Conservation (phyloP, 2,797 vertebrate genomes). For the Enteromius anoplus region DNA sequence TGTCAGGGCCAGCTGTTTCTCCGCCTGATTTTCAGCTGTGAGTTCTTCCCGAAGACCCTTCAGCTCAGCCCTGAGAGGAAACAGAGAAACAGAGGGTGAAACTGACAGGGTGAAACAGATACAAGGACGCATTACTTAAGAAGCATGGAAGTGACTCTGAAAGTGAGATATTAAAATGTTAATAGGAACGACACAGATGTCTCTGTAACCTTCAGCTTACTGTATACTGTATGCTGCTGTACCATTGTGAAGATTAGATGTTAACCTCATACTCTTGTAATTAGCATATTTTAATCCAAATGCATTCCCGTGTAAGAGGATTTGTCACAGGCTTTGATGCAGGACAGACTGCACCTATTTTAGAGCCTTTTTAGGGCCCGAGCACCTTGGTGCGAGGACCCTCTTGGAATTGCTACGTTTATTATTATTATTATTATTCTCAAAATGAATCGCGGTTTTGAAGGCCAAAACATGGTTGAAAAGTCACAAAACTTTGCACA, state of each 20-base stretch:
- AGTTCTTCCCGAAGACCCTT: slow-evolving; percentile 89
- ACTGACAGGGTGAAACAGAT: background rate
- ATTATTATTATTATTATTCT: no score
- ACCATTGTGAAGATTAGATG: slow-evolving; percentile 24
- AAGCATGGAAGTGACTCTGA: background rate
- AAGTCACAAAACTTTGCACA: no score
- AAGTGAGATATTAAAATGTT: slow-evolving; percentile 11
- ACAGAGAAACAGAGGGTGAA: slow-evolving; percentile 12
- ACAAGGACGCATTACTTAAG: background rate
- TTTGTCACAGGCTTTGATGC: slow-evolving; percentile 34
- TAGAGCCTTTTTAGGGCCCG: background rate
- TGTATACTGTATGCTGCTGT: slow-evolving; percentile 11
- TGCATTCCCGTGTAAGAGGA: slow-evolving; percentile 21
- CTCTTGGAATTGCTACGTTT: no score
- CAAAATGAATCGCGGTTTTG: no score
- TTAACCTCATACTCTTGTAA: slow-evolving; percentile 45
- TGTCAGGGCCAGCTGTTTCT: slow-evolving; percentile 88
- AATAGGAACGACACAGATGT: slow-evolving; percentile 5
- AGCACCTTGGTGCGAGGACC: no score
- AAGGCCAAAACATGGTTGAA: no score
- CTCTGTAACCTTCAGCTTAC: slow-evolving; percentile 22
- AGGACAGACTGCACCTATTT: slow-evolving; percentile 22
- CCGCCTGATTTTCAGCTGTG: slow-evolving; percentile 89
- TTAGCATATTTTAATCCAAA: slow-evolving; percentile 53
- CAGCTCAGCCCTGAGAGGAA: slow-evolving; percentile 85